phyloP scores from a whole-genome alignment of 2,888 invertebrate species.

The Tachina grossa region DNA sequence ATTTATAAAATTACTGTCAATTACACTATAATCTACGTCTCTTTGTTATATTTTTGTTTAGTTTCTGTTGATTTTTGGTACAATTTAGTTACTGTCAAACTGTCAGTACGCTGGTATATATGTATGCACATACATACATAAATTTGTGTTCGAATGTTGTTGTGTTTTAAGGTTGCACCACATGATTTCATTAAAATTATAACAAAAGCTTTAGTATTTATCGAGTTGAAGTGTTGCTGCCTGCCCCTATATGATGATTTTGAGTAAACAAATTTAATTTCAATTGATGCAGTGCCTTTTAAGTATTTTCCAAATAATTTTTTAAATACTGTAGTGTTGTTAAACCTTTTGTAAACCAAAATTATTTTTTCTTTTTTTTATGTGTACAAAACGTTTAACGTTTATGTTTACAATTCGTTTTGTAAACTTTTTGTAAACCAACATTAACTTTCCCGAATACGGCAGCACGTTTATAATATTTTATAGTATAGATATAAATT shows the following conservation, averaged over 20 bases:
- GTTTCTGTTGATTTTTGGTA: constrained; percentile 46
- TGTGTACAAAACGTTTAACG: no score
- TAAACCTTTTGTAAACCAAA: no score
- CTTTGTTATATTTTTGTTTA: constrained; percentile 29
- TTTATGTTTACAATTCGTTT: no score
- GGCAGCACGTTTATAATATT: no score
- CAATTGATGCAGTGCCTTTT: no score
- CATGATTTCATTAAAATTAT: constrained; percentile 67
- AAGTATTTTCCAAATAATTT: no score
- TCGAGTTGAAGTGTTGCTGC: constrained; percentile 2
- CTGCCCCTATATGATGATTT: constrained; percentile 36
- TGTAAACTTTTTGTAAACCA: no score
- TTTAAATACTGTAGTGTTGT: no score
- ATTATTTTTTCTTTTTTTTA: no score
- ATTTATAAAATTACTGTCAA: constrained; percentile 62
- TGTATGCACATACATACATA: not conserved
- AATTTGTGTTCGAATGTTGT: not conserved
- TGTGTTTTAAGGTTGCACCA: constrained; percentile 64
- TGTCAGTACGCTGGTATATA: constrained; percentile 29
- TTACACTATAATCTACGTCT: constrained; percentile 56
- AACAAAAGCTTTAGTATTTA: constrained; percentile 40
- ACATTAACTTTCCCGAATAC: no score
- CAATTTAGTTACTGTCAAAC: constrained; percentile 64
- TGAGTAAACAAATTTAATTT: no score
- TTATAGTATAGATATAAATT: no score